Evolutionary conservation across 2,113 vertebrate species (phyloP).

Genomic region (Azemiops feae): DNA sequence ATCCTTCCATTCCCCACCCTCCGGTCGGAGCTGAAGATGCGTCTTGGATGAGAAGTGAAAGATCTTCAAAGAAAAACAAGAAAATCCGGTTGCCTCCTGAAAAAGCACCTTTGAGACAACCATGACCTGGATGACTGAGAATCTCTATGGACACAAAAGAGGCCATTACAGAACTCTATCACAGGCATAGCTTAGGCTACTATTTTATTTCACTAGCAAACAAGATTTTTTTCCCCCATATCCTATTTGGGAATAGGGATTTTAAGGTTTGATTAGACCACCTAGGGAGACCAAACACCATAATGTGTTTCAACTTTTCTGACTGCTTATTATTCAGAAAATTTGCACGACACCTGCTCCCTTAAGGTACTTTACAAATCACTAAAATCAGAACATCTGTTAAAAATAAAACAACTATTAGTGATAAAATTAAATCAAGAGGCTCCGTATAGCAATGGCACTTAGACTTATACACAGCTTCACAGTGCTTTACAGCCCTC

Average conservation of each 20-base stretch:
- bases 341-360: not conserved
- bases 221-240: not conserved
- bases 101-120: too few relatives aligned
- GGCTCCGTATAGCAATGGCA: not conserved
- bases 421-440: not conserved
- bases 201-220: not conserved
- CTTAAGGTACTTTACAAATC: not conserved
- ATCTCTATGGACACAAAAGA: too few relatives aligned
- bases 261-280: not conserved
- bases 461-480: not conserved
- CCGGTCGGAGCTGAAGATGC: too few relatives aligned
- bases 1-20: too few relatives aligned
- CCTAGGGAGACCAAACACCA: not conserved
- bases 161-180: not conserved
- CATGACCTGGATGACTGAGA: too few relatives aligned
- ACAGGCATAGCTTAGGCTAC: not conserved
- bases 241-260: not conserved
- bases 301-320: not conserved
- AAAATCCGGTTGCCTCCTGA: too few relatives aligned
- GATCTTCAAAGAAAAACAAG: too few relatives aligned
- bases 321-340: not conserved
- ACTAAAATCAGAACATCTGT: not conserved
- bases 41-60: too few relatives aligned
- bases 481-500: not conserved
- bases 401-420: not conserved